These are phyloP conservation scores for Coracopsis vasa DNA, from an alignment of 2,113 vertebrate genomes.

Conservation along the genomic window DNA sequence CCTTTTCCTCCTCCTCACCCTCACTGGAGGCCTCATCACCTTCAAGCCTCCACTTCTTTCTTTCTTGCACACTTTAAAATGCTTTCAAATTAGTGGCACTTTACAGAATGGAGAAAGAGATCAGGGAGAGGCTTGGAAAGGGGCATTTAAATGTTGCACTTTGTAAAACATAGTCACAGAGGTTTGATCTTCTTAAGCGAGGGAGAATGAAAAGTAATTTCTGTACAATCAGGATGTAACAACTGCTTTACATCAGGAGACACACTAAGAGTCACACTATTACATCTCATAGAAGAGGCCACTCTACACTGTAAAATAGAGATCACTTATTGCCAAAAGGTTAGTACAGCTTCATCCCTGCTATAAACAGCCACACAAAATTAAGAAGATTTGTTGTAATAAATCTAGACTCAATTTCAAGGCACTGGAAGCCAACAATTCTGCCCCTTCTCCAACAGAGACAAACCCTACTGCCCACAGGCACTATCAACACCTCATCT, in stretches of 20 bases:
- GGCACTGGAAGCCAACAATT: neutral
- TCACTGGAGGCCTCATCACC: neutral
- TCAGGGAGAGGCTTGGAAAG: neutral
- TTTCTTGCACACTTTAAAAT: neutral
- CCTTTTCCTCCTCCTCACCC: conserved; percentile 36
- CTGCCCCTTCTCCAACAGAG: neutral
- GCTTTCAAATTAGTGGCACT: conserved; percentile 17
- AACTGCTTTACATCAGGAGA: neutral
- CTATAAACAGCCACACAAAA: neutral
- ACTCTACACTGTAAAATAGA: neutral
- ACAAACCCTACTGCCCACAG: neutral
- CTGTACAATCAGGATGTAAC: neutral
- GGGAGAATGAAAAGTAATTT: neutral
- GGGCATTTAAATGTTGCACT: conserved; percentile 1
- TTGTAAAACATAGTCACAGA: neutral
- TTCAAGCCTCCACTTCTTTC: conserved; percentile 4
- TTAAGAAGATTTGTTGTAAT: neutral
- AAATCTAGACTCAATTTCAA: neutral
- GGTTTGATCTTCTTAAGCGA: neutral
- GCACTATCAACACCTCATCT: neutral
- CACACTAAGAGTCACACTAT: neutral
- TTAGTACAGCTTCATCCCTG: neutral
- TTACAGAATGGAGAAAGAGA: neutral
- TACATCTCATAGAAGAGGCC: neutral
- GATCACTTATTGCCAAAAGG: neutral